A percentile compares a stretch with the other conserved stretches of the same genome.
Evolutionary conservation across 1,140 invertebrate genomes (phyloP).

Genomic region (Catajapyx aquilonaris): DNA sequence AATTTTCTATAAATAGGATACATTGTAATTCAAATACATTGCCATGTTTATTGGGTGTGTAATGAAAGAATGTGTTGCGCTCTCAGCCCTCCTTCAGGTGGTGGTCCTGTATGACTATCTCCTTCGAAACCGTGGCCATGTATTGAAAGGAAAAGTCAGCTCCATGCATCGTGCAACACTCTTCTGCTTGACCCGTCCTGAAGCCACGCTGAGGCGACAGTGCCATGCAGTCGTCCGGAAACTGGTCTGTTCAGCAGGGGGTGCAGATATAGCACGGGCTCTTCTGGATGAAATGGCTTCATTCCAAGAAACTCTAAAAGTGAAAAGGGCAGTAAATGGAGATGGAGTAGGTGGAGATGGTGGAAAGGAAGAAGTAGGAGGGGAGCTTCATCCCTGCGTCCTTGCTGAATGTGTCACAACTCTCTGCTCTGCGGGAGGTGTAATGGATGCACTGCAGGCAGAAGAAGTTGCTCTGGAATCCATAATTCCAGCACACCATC

Average conservation of each 20-base stretch:
- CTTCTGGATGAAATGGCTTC: not conserved
- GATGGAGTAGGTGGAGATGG: too few relatives aligned
- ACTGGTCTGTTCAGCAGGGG: too few relatives aligned
- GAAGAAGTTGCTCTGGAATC: constrained; percentile 32
- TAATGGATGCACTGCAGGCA: constrained; percentile 24
- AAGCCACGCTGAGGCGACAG: constrained; percentile 15
- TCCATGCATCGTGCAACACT: constrained; percentile 38
- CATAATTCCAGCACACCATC: constrained; percentile 43
- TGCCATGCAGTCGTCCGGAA: constrained; percentile 17
- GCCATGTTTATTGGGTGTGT: too few relatives aligned
- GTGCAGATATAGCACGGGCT: too few relatives aligned
- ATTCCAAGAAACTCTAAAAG: not conserved
- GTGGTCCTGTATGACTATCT: constrained; percentile 39
- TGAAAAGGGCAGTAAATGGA: too few relatives aligned
- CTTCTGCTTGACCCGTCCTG: constrained; percentile 29
- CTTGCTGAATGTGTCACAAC: constrained; percentile 24
- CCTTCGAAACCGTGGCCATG: constrained; percentile 33
- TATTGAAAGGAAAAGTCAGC: constrained; percentile 29
- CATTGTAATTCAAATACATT: too few relatives aligned
- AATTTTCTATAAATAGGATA: too few relatives aligned
- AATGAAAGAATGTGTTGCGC: too few relatives aligned
- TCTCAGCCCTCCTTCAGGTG: constrained; percentile 30
- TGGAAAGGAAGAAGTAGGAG: too few relatives aligned
- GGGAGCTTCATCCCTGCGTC: constrained; percentile 6
- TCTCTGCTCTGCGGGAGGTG: constrained; percentile 25